These are phyloP conservation scores for Hirudinaria manillensis DNA, from an alignment of 2,888 invertebrate species.

Conservation along the genomic window DNA sequence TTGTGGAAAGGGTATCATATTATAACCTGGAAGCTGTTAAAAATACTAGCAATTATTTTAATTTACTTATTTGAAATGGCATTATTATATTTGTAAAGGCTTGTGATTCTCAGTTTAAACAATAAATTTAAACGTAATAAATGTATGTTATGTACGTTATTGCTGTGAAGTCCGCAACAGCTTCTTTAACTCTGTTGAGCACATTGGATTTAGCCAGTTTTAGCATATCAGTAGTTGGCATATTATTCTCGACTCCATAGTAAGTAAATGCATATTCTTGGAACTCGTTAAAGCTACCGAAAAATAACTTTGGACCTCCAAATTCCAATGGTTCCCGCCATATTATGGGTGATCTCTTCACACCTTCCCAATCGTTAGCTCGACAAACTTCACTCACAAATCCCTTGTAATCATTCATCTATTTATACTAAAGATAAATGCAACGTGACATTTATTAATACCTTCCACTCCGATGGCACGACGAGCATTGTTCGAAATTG, in stretches of 20 bases:
- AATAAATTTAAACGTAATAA: not conserved
- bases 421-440: not conserved
- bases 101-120: not conserved
- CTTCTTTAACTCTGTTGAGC: slow-evolving; percentile 23
- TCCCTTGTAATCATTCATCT: slow-evolving; percentile 38
- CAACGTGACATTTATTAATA: slow-evolving; percentile 18
- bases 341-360: slow-evolving; percentile 51
- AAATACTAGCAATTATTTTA: not conserved
- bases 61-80: not conserved
- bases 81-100: too few relatives aligned
- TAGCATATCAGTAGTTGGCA: slow-evolving; percentile 47
- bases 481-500: slow-evolving; percentile 51
- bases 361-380: slow-evolving; percentile 48
- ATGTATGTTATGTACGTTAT: not conserved
- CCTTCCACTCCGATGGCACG: slow-evolving; percentile 49
- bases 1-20: too few relatives aligned
- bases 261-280: slow-evolving; percentile 50
- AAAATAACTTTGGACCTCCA: slow-evolving; percentile 54
- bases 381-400: slow-evolving; percentile 48
- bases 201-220: slow-evolving; percentile 48
- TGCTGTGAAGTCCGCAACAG: not conserved
- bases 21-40: too few relatives aligned
- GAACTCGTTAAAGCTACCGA: slow-evolving; percentile 54
- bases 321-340: slow-evolving; percentile 55
- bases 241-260: slow-evolving; percentile 48